Base-by-base conservation (phyloP, 92 coral and sea anemone species). In the Heteractis magnifica region DNA sequence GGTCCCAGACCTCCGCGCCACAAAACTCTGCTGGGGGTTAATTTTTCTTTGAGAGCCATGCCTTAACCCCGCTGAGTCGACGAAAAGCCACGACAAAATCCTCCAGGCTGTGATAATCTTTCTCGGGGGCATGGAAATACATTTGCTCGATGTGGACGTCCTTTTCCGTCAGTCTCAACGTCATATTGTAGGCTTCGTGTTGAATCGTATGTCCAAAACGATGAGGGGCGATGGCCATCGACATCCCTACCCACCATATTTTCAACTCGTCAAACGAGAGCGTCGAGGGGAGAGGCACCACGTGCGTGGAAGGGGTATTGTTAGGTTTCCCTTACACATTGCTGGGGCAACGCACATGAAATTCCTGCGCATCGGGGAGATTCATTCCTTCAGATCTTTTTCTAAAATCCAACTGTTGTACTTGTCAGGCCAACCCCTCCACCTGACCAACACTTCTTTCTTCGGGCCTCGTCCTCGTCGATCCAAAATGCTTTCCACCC, bases 391-490 rank as follows among this genome's bases (percentile, higher is more conserved):
- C n/a, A 15, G 21, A 0, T 44, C 0, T 15, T 60, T 60, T 51
- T 56, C 80, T 3, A 44, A 44, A 44, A 77, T 52, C 80, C 80
- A 77, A 52, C 80, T 77, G 80, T 77, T 77, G 50, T 77, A 77
- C 80, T 77, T 77, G 26, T 77, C 64, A 20, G 80, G 80, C 80
- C 68, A 77, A 3, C 80, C 80, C 4, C n/a, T 18, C 80, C 80
- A 77, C 68, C 51, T 18, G 44, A 77, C 80, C 65, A 77, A 56
- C 65, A 77, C 80, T 77, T 77, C 80, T 1, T 2, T 9, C 0
- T 10, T 6, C 8, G 3, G 13, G 2, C 80, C 65, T 19, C 64
- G 49, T 51, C 65, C 34, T 52, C 65, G 68, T 7, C 65, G 64
- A 1, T 60, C 68, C 68, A 60, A 14, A 21, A 60, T 60, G 21